phyloP scores from a whole-genome alignment of 2,888 invertebrate genomes.

The Meganola albula region DNA sequence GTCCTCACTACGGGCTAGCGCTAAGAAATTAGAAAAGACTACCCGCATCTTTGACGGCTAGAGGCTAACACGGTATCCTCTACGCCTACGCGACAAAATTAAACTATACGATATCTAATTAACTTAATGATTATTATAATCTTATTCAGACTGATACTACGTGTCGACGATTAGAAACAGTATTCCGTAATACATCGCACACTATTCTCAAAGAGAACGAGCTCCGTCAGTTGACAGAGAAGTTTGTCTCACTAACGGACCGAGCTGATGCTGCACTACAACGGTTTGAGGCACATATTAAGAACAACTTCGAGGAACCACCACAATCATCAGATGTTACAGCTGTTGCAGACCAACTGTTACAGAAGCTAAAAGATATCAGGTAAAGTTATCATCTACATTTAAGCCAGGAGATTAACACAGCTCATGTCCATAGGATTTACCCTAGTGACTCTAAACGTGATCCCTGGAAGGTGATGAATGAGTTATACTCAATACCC shows the following conservation, averaged over 20 bases:
- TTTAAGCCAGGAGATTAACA: too few species aligned
- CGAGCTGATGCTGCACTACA: conserved; percentile 66
- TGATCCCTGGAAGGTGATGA: too few species aligned
- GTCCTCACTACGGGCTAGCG: too few species aligned
- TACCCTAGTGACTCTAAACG: too few species aligned
- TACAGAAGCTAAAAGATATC: conserved; percentile 52
- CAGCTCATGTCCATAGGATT: too few species aligned
- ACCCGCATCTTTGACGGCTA: too few species aligned
- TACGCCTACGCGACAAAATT: too few species aligned
- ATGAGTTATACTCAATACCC: too few species aligned
- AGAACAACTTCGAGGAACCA: conserved; percentile 42
- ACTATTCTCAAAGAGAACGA: conserved; percentile 58
- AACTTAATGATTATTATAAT: background rate
- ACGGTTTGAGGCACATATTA: conserved; percentile 52
- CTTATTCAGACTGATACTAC: conserved; percentile 50
- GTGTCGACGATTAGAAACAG: conserved; percentile 58
- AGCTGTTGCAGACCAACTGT: conserved; percentile 51
- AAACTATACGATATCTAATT: too few species aligned
- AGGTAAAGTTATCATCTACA: too few species aligned
- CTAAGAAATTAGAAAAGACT: too few species aligned
- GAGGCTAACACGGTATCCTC: too few species aligned
- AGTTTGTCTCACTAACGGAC: conserved; percentile 65
- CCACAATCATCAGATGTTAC: conserved; percentile 49
- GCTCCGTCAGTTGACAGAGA: conserved; percentile 62
- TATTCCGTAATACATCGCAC: conserved; percentile 58